Percentiles rank a stretch among this genome's conserved stretches.
Conservation (phyloP, 1,140 invertebrate genomes). For the Lethocerus indicus region DNA sequence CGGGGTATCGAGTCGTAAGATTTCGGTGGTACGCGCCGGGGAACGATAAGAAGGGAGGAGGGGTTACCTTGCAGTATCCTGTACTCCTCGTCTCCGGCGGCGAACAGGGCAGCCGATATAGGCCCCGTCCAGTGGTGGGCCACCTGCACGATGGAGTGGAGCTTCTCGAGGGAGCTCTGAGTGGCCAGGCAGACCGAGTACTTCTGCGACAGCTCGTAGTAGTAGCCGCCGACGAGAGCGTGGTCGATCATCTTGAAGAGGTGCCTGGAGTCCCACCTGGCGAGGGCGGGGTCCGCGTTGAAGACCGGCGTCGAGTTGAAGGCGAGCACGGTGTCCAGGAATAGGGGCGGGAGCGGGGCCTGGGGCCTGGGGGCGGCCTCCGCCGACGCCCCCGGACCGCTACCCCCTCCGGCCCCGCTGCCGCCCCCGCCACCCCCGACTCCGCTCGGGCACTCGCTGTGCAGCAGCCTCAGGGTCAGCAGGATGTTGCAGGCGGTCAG, state of each 20-base stretch:
- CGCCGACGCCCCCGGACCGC: too few relatives aligned
- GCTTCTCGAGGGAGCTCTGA: slow-evolving; percentile 62
- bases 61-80: slow-evolving; percentile 3
- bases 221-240: slow-evolving; percentile 42
- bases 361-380: slow-evolving; percentile 14
- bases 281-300: slow-evolving; percentile 26
- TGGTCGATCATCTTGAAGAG: slow-evolving; percentile 55
- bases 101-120: slow-evolving; percentile 70
- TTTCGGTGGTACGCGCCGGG: neutral
- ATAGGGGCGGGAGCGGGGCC: slow-evolving; percentile 17
- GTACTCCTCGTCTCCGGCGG: slow-evolving; percentile 51
- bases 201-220: slow-evolving; percentile 32
- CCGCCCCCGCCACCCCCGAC: slow-evolving; percentile 6
- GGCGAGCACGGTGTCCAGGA: slow-evolving; percentile 20
- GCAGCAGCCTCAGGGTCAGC: slow-evolving; percentile 45
- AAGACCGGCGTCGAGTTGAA: slow-evolving; percentile 18
- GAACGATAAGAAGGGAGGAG: neutral
- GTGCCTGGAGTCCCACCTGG: slow-evolving; percentile 21
- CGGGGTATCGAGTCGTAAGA: neutral
- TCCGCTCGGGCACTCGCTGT: slow-evolving; percentile 21
- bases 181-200: slow-evolving; percentile 61
- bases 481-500: slow-evolving; percentile 48
- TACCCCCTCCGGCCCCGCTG: slow-evolving; percentile 3
- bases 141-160: slow-evolving; percentile 54
- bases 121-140: slow-evolving; percentile 68